Conservation (phyloP, 2,797 vertebrate genomes). For the Micropoecilia bifurca region DNA sequence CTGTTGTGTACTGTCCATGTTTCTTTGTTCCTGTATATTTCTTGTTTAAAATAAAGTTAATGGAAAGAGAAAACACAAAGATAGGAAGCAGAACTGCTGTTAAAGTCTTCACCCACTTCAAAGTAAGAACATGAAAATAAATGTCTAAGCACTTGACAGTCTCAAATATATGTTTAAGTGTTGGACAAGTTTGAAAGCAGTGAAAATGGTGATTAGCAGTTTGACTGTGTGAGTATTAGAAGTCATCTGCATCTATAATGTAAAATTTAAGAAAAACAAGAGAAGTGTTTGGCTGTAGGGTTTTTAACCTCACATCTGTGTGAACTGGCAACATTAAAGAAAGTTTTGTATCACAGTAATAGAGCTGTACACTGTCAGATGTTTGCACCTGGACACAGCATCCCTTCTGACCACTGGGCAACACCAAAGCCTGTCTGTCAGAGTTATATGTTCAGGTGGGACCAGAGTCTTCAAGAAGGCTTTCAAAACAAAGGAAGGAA, state of each 20-base stretch:
- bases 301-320: background rate
- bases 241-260: background rate
- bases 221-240: too few species aligned
- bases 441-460: background rate
- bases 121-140: background rate
- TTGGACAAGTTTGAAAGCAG: background rate
- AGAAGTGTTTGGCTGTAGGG: background rate
- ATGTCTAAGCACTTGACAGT: too few species aligned
- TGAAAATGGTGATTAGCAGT: background rate
- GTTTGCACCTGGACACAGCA: constrained; percentile 42
- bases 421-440: background rate
- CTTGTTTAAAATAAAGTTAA: too few species aligned
- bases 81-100: too few species aligned
- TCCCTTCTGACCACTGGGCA: constrained; percentile 19
- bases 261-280: background rate
- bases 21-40: too few species aligned
- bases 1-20: too few species aligned
- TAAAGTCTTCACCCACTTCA: too few species aligned
- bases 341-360: background rate
- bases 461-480: background rate
- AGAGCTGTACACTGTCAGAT: background rate
- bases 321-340: background rate
- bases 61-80: too few species aligned
- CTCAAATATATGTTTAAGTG: background rate
- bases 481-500: background rate